Evolutionary conservation across 2,113 vertebrate species (phyloP), one percentile per base, ranked within the genome.

Genomic region (Silurus meridionalis): DNA sequence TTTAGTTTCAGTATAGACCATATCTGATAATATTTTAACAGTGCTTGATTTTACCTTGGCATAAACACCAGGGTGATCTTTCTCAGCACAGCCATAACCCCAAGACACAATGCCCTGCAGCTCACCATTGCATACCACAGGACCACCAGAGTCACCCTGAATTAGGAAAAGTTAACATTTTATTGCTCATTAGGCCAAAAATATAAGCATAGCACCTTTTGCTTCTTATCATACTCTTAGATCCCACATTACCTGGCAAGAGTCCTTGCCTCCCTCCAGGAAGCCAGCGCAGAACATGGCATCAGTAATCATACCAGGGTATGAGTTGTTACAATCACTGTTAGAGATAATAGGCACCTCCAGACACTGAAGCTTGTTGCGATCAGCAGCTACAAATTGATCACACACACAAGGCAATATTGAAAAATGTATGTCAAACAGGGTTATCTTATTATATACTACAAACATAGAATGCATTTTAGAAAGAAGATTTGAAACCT

Each of bases 241-340:
- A 64, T 82, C 14, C 46, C 74, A 23, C 8, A 83, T 58, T 92
- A 95, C 95, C 94, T 96, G 94, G 50, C 95, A 96, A 66, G 95
- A 94, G 88, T 96, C 95, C 69, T 95, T 95, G 46, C 95, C 95
- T 9, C 95, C 95, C 82, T 96, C 94, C 48, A 91, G 8, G n/a
- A 91, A 94, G 17, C 95, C 95, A 0, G 95, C 94, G 4, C 95
- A 96, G 87, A 96, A 92, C 95, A 96, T 96, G 91, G 92, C 91
- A 11, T 82, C 3, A 0, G 95, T 95, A 92, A 96, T 94, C 88
- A 90, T 92, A 21, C 93, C 91, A 0, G 95, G 95, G 81, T 96
- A 96, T 83, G 91, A 88, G 0, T 88, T 86, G 0, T 53, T 88
- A n/a, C 95, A 96, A 78, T 92, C 93, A 0, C 86, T 61, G 0